Conservation (phyloP, 2,888 invertebrate genomes). For the Schizotus pectinicornis region DNA sequence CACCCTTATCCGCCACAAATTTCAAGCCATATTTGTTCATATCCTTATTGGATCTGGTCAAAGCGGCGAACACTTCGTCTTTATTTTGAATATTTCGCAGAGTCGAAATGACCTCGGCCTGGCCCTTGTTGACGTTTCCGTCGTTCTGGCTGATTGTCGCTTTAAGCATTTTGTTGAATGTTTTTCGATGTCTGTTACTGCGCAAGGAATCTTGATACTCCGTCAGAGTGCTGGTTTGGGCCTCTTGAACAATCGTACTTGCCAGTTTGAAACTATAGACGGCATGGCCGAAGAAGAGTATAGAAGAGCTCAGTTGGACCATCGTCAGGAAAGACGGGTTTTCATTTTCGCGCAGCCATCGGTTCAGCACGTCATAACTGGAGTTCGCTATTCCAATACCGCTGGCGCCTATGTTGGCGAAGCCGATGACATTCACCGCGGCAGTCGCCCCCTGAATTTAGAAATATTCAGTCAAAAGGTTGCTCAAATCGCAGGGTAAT, state of each 20-base stretch:
- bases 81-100: conserved; percentile 62
- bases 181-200: conserved; percentile 65
- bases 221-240: conserved; percentile 62
- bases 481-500: too few relatives aligned
- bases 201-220: conserved; percentile 62
- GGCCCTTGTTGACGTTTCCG: conserved; percentile 58
- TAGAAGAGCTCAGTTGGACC: conserved; percentile 47
- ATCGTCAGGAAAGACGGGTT: conserved; percentile 57
- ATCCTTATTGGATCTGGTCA: conserved; percentile 63
- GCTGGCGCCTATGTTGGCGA: conserved; percentile 46
- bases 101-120: conserved; percentile 64
- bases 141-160: conserved; percentile 61
- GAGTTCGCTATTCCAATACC: conserved; percentile 47
- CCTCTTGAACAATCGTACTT: conserved; percentile 57
- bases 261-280: conserved; percentile 49
- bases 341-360: conserved; percentile 44
- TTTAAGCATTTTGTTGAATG: conserved; percentile 64
- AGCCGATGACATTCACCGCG: conserved; percentile 43
- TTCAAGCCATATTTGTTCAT: conserved; percentile 60
- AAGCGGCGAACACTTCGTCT: conserved; percentile 64
- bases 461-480: neutral
- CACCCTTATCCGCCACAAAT: conserved; percentile 43
- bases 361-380: conserved; percentile 45
- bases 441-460: conserved; percentile 37
- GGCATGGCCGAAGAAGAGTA: conserved; percentile 51